Evolutionary conservation across 1,140 invertebrate genomes (phyloP), one percentile per base, ranked within the genome.

Genomic region (Drosophila suzukii): DNA sequence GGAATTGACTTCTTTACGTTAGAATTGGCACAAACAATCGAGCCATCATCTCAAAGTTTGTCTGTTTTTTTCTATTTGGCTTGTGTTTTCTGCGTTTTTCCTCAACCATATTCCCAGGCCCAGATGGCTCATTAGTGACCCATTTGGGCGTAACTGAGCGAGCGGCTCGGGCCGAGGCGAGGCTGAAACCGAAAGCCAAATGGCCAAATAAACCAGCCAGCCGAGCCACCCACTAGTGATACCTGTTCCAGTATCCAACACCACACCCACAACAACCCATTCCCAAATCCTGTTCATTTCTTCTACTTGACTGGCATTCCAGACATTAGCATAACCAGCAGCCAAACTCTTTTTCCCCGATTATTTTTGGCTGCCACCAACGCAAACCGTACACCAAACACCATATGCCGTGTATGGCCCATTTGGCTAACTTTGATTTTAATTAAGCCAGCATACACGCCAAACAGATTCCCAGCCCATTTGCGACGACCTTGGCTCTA

Each of bases 1-100:
- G 54, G 61, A 75, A 75, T 75, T 68, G 60, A 58, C 78, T 78
- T 63, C 76, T 89, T 89, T 89, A 89, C 84, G 84, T 89, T 89
- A 89, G 84, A 89, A 89, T 89, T 89, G 84, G 84, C 84, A 89
- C 84, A 89, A 76, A 89, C 84, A 89, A 89, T 89, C 84, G 81
- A 81, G 61, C 81, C 84, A 89, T 89, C 74, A 89, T 62, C 59
- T 44, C 27, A 51, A 51, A 89, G 46, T 68, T 41, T 62, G 56
- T 67, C 17, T 53, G 49, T 27, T 6, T 56, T 13, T 49, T 50
- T 17, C 59, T 59, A 43, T 20, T 36, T 30, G n/a, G 12, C 34
- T 62, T n/a, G 6, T 70, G 49, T 49, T 30, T 50, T 75, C 30
- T 66, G 34, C 34, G 27, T 55, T 67, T 76, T 56, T 75, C 73